These are phyloP conservation scores for Anguilla japonica DNA, from an alignment of 2,113 vertebrate genomes.

Conservation along the genomic window DNA sequence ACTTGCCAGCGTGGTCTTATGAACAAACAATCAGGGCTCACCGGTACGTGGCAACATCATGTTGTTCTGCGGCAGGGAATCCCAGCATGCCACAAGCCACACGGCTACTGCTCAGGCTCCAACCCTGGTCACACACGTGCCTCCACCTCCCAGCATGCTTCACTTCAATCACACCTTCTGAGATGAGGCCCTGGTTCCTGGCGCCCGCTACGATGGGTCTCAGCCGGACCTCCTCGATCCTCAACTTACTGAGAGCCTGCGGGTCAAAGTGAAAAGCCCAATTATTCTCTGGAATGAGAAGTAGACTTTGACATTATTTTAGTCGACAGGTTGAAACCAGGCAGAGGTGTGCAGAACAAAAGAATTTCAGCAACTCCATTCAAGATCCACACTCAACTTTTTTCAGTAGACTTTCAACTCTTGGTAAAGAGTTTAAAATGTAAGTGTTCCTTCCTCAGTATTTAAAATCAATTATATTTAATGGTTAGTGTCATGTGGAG, in stretches of 20 bases:
- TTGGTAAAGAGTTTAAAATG: no score
- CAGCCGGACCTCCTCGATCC: constrained; percentile 84
- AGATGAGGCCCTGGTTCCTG: constrained; percentile 71
- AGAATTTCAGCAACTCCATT: no score
- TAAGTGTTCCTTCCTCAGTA: no score
- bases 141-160: constrained; percentile 87
- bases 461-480: no score
- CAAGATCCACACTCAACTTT: no score
- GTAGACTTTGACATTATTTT: no score
- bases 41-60: constrained; percentile 82
- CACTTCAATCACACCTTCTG: constrained; percentile 88
- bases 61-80: constrained; percentile 76
- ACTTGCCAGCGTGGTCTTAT: not conserved
- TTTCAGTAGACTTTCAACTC: no score
- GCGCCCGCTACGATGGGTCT: constrained; percentile 78
- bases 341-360: no score
- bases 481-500: no score
- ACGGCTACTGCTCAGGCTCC: constrained; percentile 82
- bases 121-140: constrained; percentile 82
- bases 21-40: constrained; percentile 51
- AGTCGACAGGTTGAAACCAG: no score
- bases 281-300: not conserved
- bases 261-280: constrained; percentile 10
- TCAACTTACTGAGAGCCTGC: constrained; percentile 51
- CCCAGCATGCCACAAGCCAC: constrained; percentile 95